Base-by-base conservation (phyloP, 1,140 invertebrate genomes). In the Megathymus violae region DNA sequence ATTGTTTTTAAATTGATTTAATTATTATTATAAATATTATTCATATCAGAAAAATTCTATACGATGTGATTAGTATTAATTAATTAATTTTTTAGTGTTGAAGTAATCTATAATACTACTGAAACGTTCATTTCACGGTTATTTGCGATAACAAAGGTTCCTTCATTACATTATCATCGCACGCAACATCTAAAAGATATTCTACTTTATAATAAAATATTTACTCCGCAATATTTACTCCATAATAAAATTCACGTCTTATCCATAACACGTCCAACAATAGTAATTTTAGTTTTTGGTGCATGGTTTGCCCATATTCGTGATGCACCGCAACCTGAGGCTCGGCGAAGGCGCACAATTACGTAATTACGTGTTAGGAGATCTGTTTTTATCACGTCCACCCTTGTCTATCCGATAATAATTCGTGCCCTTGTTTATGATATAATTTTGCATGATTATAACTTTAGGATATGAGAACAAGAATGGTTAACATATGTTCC, bases 351-450 rank as follows among this genome's bases (percentile, higher is more conserved):
- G 80, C 71, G 76, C 80, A 66, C 86, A 87, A 91, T 91, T 91
- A 91, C 80, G 85, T 89, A 89, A 91, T 91, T 91, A 89, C 70
- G 85, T 87, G 86, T 89, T 89, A 89, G 83, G 68, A 88, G 80
- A 89, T 91, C 75, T 87, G 86, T 89, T 91, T 91, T 91, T 91
- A 91, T 89, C 88, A 86, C 84, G 85, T 91, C 85, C 80, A 87
- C 85, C 86, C 86, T 81, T 81, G 85, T 89, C 88, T 90, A 90
- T 88, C 73, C 67, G 66, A 78, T 76, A 72, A 86, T 90, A 89
- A 90, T 89, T 73, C 80, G 83, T 84, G 62, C 73, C 82, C 77
- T 88, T 81, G 82, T 88, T 86, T 88, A 78, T 76, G 69, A 71
- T 71, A 74, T 81, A 82, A 86, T 85, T 82, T 76, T 62, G 71